Evolutionary conservation across 2,797 vertebrate species (phyloP).

Genomic region (Bufotes viridis): DNA sequence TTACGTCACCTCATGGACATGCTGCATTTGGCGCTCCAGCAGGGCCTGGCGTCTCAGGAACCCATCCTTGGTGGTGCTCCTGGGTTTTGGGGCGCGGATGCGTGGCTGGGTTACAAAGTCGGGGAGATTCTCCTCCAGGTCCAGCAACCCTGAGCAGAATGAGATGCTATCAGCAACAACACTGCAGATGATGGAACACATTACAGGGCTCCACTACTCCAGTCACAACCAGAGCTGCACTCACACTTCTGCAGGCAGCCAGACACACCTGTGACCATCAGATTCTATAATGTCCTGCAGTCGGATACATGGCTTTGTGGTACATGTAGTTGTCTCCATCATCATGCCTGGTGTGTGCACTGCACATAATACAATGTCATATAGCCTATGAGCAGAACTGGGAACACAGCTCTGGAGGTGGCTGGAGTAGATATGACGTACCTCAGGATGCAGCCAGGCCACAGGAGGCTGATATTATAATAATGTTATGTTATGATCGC

Average conservation of each 20-base stretch:
- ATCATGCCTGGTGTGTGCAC: neutral
- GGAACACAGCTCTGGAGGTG: neutral
- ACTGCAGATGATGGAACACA: neutral
- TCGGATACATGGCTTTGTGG: neutral
- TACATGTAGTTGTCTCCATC: neutral
- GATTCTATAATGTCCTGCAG: neutral
- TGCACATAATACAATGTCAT: neutral
- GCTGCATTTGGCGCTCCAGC: slow-evolving; percentile 72
- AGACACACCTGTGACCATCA: neutral
- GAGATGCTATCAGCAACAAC: neutral
- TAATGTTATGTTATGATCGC: neutral
- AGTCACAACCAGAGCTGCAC: neutral
- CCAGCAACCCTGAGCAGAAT: slow-evolving; percentile 77
- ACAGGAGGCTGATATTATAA: neutral
- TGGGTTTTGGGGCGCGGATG: slow-evolving; percentile 72
- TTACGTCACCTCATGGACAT: slow-evolving; percentile 81
- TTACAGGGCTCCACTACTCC: neutral
- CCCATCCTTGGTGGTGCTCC: slow-evolving; percentile 69
- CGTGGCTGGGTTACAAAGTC: slow-evolving; percentile 72
- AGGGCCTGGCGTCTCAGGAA: slow-evolving; percentile 72
- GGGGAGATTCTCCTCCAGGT: slow-evolving; percentile 80
- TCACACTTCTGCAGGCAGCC: neutral
- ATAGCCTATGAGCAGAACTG: neutral
- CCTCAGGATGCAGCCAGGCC: too few relatives aligned
- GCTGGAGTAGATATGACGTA: neutral